Evolutionary conservation across 2,888 invertebrate genomes (phyloP), one percentile per base, ranked within the genome.

Genomic region (Mythimna albipuncta): DNA sequence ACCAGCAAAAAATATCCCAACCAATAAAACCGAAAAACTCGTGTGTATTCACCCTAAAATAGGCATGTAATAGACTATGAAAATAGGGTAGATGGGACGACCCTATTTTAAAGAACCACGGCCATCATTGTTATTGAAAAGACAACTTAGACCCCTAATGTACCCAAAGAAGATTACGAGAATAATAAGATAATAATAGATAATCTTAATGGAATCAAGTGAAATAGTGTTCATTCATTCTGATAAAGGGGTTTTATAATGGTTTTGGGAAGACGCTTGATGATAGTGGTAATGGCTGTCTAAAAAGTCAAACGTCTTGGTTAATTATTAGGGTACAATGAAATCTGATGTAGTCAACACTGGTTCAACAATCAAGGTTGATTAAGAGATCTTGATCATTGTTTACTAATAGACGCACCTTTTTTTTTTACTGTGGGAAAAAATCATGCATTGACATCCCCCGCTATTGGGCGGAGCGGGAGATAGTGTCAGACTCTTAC

Each of bases 21-120:
- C 19, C 26, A 57, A 32, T 57, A 57, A 62, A 63, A 1, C 35
- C 41, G 6, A n/a, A 32, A 54, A 68, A 58, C 44, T 32, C 55
- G 38, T 61, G 65, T 68, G 61, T 66, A 67, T 58, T 64, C 58
- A 52, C 41, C 52, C 64, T 61, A 54, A 57, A 16, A 26, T 26
- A 68, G 50, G 58, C 68, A 58, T 11, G 44, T 70, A 76, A 69
- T 77, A 63, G 67, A 47, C 69, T 57, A 59, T 71, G 41, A 62
- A 59, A 64, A 58, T 62, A 32, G 63, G 47, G 16, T 13, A 54
- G 63, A 69, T 54, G 41, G 58, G 11, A 21, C 19, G 13, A 44
- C 75, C 69, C 10, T 75, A 69, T 75, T 73, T 66, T 61, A 50
- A 38, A 63, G 26, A 47, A 64, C 52, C 21, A 9, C 26, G 64